Evolutionary conservation across 2,113 vertebrate genomes (phyloP).

Genomic region (Pristiophorus japonicus): DNA sequence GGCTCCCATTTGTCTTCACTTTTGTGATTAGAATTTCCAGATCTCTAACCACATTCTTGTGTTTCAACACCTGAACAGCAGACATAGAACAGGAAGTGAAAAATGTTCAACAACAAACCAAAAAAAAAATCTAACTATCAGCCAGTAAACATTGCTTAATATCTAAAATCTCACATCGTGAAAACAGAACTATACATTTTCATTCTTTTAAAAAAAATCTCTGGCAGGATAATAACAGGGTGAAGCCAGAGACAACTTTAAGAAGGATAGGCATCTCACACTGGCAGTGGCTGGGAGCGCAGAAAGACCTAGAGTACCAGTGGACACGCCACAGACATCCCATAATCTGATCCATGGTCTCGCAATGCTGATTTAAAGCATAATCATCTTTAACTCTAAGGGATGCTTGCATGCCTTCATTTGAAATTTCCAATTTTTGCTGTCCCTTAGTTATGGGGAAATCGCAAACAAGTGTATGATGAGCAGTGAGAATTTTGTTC

Average conservation of each 20-base stretch:
- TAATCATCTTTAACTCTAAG: neutral
- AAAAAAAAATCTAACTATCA: conserved; percentile 30
- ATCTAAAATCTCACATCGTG: conserved; percentile 69
- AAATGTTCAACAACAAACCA: neutral
- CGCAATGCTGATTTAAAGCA: neutral
- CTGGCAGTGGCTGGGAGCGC: neutral
- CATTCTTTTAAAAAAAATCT: neutral
- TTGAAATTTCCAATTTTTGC: neutral
- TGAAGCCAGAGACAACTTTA: neutral
- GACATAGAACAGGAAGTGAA: conserved; percentile 14
- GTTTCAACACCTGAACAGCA: conserved; percentile 62
- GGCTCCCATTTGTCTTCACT: conserved; percentile 24
- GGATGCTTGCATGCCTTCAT: neutral
- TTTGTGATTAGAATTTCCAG: conserved; percentile 59
- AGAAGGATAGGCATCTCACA: neutral
- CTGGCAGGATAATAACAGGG: neutral
- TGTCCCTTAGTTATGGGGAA: neutral
- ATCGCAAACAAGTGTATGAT: neutral
- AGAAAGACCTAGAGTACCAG: neutral
- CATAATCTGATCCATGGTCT: neutral
- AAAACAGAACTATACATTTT: neutral
- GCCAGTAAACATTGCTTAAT: neutral
- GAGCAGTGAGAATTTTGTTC: neutral
- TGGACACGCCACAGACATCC: neutral
- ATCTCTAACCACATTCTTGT: conserved; percentile 57